These are phyloP conservation scores for Polypedilum pembai DNA, from an alignment of 1,140 invertebrate genomes.

Conservation along the genomic window DNA sequence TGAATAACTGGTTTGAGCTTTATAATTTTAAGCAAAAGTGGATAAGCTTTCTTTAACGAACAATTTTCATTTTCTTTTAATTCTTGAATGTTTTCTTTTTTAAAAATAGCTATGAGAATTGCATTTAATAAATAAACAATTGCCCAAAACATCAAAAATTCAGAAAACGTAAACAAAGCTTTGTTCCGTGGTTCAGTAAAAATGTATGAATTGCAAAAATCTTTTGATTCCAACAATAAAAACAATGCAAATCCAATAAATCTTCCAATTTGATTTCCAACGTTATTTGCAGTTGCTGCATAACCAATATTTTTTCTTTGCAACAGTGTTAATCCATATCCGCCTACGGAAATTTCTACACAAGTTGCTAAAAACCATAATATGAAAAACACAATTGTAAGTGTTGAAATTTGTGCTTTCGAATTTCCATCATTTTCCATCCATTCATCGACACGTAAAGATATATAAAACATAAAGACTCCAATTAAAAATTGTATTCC, in stretches of 20 bases:
- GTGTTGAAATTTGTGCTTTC: slow-evolving; percentile 69
- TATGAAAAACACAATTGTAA: slow-evolving; percentile 83
- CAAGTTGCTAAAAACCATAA: slow-evolving; percentile 96
- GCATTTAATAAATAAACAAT: slow-evolving; percentile 85
- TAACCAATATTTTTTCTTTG: slow-evolving; percentile 94
- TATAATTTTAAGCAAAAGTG: slow-evolving; percentile 74
- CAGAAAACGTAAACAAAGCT: slow-evolving; percentile 78
- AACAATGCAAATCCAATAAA: slow-evolving; percentile 97
- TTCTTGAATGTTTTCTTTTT: slow-evolving; percentile 57
- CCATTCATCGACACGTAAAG: slow-evolving; percentile 63
- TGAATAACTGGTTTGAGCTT: slow-evolving; percentile 73
- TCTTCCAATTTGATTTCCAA: slow-evolving; percentile 96
- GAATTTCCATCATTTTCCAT: slow-evolving; percentile 55
- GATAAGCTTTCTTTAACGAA: slow-evolving; percentile 84
- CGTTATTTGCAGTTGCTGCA: slow-evolving; percentile 97
- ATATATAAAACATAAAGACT: slow-evolving; percentile 77
- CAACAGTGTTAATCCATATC: slow-evolving; percentile 98
- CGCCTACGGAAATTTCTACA: slow-evolving; percentile 99
- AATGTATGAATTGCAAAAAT: slow-evolving; percentile 93
- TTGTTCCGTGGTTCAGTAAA: slow-evolving; percentile 57
- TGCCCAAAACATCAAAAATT: slow-evolving; percentile 94
- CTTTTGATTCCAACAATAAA: slow-evolving; percentile 88
- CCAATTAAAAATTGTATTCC: slow-evolving; percentile 79
- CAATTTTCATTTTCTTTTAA: slow-evolving; percentile 42
- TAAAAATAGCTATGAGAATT: slow-evolving; percentile 81